A percentile compares a stretch with the other conserved stretches of the same genome.
Conservation (phyloP, 2,888 invertebrate genomes). For the Pelosia muscerda region DNA sequence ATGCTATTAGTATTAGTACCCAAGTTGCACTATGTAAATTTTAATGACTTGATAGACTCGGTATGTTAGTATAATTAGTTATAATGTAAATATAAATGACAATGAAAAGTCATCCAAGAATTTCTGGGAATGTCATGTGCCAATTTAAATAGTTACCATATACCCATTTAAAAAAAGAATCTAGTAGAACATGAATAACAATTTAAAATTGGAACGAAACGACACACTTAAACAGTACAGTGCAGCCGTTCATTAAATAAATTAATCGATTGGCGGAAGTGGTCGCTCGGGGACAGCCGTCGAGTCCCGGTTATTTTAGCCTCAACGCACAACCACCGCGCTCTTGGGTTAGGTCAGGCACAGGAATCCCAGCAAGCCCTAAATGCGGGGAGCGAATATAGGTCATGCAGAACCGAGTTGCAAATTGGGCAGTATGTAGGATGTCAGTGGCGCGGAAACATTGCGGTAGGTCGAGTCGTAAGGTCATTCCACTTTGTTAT, state of each 20-base stretch:
- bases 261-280: slow-evolving; percentile 66
- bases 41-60: background rate
- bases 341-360: slow-evolving; percentile 81
- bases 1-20: too few species aligned
- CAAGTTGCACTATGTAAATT: background rate
- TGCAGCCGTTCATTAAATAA: slow-evolving; percentile 42
- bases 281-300: slow-evolving; percentile 61
- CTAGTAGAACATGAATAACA: slow-evolving; percentile 1
- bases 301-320: slow-evolving; percentile 78
- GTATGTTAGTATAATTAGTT: background rate
- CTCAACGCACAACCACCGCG: slow-evolving; percentile 68
- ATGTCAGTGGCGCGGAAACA: slow-evolving; percentile 58
- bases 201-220: slow-evolving; percentile 16
- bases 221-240: slow-evolving; percentile 9
- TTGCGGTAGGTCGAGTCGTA: slow-evolving; percentile 83
- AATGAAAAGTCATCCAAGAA: background rate
- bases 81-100: background rate
- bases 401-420: slow-evolving; percentile 76
- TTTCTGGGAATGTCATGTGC: background rate
- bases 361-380: slow-evolving; percentile 81
- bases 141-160: background rate
- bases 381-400: slow-evolving; percentile 82
- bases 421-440: slow-evolving; percentile 51
- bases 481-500: slow-evolving; percentile 71
- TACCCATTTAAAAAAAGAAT: slow-evolving; percentile 1